Conservation (phyloP, 2,113 vertebrate genomes). For the Hypomesus transpacificus region DNA sequence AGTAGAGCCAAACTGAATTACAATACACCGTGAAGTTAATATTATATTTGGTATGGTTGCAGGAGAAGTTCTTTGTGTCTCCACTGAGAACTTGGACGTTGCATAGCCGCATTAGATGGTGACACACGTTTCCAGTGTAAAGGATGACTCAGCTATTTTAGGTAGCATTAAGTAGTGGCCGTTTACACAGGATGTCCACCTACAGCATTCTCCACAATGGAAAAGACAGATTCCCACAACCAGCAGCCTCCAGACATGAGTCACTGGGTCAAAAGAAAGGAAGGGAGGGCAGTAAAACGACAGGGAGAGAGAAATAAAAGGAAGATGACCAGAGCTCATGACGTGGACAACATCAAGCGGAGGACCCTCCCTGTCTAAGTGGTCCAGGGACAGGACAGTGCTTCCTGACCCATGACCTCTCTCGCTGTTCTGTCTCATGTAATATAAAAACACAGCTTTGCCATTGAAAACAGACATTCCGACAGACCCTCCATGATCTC, state of each 20-base stretch:
- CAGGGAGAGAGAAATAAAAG: background rate
- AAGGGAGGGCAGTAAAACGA: background rate
- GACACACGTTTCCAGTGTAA: background rate
- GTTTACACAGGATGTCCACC: background rate
- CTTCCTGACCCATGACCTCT: conserved; percentile 22
- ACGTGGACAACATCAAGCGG: background rate
- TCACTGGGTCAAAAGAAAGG: conserved; percentile 14
- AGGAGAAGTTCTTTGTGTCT: background rate
- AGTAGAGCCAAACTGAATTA: background rate
- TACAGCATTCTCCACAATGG: conserved; percentile 16
- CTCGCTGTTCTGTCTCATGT: conserved; percentile 12
- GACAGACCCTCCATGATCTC: background rate
- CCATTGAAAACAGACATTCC: background rate
- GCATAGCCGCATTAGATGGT: background rate
- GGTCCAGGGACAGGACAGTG: conserved; percentile 4
- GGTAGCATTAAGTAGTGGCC: conserved; percentile 5
- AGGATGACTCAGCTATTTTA: conserved; percentile 27
- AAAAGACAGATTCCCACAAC: conserved; percentile 19
- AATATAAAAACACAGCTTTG: background rate
- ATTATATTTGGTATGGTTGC: background rate
- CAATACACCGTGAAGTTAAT: background rate
- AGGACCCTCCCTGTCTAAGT: conserved; percentile 2
- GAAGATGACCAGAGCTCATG: conserved; percentile 8
- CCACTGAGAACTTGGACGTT: background rate
- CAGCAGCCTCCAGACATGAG: conserved; percentile 19